Base-by-base conservation (phyloP, 2,888 invertebrate genomes). In the Spialia ferax region DNA sequence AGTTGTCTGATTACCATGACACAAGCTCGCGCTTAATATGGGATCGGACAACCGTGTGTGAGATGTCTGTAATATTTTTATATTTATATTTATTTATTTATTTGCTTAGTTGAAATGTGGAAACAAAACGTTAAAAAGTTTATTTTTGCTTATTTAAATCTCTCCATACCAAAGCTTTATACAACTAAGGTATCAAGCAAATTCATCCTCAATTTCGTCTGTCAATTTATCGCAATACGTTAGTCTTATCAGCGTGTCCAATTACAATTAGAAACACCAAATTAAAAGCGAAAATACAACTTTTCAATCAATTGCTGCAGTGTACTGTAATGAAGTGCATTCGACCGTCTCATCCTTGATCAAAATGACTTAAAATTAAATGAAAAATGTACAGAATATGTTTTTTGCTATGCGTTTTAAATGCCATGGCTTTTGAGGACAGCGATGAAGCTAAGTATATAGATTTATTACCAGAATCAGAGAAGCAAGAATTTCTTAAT, bases 401-500 rank as follows among this genome's bases (percentile, higher is more conserved):
- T 18, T n/a, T 63, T 1, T 54, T 55, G n/a, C 13, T 67, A 26
- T 67, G 54, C 23, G 10, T 26, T 45, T 13, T 61, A 0, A 54
- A 45, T 32, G 22, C 23, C 2, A 15, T 45, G n/a, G 66, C 59
- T 0, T 61, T 18, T 15, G 64, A 45, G 29, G 79, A 81, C 3
- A 82, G 75, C 72, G 77, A 82, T n/a, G 83, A 86, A 54, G 74
- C 75, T 3, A 87, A 84, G 71, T 91, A 85, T 59, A 85, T 91
- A 60, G 86, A 91, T 75, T 74, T 86, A 29, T 73, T 93, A 15
- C 86, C 89, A 0, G 87, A 87, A 38, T 75, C 80, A 26, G 87
- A 89, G 52, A 92, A 91, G 70, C 76, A 82, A 23, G 82, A 82
- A 0, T 88, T 92, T 50, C 70, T 91, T 55, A 82, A 89, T 32